Evolutionary conservation across 2,797 vertebrate genomes (phyloP), one percentile per base, ranked within the genome.

Genomic region (Anas bernieri): DNA sequence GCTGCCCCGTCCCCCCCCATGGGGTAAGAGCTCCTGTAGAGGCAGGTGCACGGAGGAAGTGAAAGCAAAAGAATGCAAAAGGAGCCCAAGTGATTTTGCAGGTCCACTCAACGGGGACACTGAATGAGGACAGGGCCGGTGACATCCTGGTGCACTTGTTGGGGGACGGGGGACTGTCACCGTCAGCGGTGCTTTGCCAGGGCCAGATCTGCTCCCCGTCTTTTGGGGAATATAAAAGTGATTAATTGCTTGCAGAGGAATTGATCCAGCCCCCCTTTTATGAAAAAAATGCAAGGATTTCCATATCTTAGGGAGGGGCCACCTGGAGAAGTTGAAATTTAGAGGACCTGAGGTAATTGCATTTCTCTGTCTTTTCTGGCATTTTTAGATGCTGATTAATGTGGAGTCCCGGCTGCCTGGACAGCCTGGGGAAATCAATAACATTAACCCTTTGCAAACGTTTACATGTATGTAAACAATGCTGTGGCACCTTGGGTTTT

Each of bases 311-410:
- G 74, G 91, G 92, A 91, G 92, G 50, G 56, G 79, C 78, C 96
- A 93, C 74, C 84, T 66, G 66, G 82, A 96, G 72, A 95, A 96
- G 81, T 81, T 81, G 90, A 88, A 97, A 96, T 91, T 81, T 90
- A 90, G 85, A 86, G 41, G 69, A 90, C 81, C 35, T 54, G 81
- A 94, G 95, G 81, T 95, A 97, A 97, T 96, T 96, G 92, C 6
- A 41, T 94, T 96, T 93, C 96, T 96, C 95, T 95, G 64, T 97
- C 94, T 97, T 96, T 97, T 33, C 92, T 93, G 83, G 87, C 66
- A 91, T 96, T 96, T 96, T 96, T 95, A 97, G 90, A 78, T 94
- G 81, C 94, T 96, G 94, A 96, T 97, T 97, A 97, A 97, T 96
- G 90, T 52, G 79, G 73, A 97, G 80, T 84, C 67, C 17, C 63